A percentile compares a stretch with the other conserved stretches of the same genome.
phyloP scores from a whole-genome alignment of 2,888 invertebrate genomes.

The Lingula anatina region DNA sequence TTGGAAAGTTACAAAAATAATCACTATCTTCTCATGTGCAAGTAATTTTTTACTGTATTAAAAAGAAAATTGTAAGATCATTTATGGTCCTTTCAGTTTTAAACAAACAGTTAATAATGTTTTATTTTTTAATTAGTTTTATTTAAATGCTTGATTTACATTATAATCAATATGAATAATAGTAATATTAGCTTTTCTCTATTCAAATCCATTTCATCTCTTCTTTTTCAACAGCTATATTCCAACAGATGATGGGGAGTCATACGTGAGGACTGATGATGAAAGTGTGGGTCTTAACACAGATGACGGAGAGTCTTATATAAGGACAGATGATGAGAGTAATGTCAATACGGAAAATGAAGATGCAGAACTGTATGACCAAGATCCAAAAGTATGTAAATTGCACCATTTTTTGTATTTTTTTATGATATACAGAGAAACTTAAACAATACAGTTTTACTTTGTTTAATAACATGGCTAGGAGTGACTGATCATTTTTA shows the following conservation, averaged over 20 bases:
- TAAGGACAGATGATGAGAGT: conserved; percentile 41
- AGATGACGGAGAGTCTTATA: conserved; percentile 27
- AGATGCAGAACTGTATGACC: conserved; percentile 47
- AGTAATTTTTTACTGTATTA: too few relatives aligned
- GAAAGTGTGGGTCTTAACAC: conserved; percentile 27
- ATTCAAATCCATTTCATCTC: too few relatives aligned
- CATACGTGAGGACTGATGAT: conserved; percentile 41
- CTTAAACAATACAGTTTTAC: neutral
- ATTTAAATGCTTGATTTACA: too few relatives aligned
- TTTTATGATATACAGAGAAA: conserved; percentile 30
- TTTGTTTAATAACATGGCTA: too few relatives aligned
- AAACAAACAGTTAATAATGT: too few relatives aligned
- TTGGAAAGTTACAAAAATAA: too few relatives aligned
- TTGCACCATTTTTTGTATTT: neutral
- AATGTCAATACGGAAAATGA: conserved; percentile 37
- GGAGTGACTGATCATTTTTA: too few relatives aligned
- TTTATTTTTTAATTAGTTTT: too few relatives aligned
- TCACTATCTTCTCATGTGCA: too few relatives aligned
- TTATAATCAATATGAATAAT: neutral
- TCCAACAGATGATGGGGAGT: conserved; percentile 40
- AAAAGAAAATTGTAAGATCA: too few relatives aligned
- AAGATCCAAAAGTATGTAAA: conserved; percentile 39
- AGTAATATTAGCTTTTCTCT: conserved; percentile 1
- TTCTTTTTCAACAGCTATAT: conserved; percentile 17
- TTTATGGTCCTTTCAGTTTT: too few relatives aligned